Base-by-base conservation (phyloP, 2,113 vertebrate species). In the Poeciliopsis turrubarensis region DNA sequence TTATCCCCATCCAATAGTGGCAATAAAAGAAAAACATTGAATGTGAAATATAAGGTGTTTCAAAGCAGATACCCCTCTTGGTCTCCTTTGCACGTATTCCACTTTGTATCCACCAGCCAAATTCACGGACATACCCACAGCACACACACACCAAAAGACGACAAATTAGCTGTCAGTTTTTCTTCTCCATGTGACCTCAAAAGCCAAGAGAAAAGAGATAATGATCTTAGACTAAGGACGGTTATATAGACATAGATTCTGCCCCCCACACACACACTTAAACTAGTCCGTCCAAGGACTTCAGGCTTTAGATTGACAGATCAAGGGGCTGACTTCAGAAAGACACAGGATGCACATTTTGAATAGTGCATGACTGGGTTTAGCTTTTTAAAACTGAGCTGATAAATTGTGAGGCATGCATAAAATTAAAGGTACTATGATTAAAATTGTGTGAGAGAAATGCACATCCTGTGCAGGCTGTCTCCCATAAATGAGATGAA, bases 141-240 rank as follows among this genome's bases (percentile, higher is more conserved):
- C 72, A 64, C 77, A 12, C 62, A 74, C 66, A 70, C 61, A 67
- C 68, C 63, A 54, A 72, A 68, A 74, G 79, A 87, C 78, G 41
- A 90, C 77, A 89, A 87, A 90, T 87, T 87, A 86, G 80, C 85
- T 87, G 84, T 86, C 87, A 87, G 29, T n/a, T 73, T 85, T 81
- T 88, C 76, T 80, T 66, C 30, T 73, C 83, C 77, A 78, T 83
- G 71, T 86, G 89, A 87, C 90, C 86, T 89, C 80, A 87, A 87
- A 85, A 72, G 79, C 73, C 86, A 89, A 87, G 78, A 74, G 60
- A 87, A 73, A 66, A 34, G 66, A 89, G 87, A 91, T 91, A 89
- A 90, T 82, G 79, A 92, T 91, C 89, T 90, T 82, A 79, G 78
- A 71, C 75, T 85, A 83, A 89, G 88, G 89, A 84, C 86, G 87